Base-by-base conservation (phyloP, 1,140 invertebrate genomes). In the Aricia agestis region DNA sequence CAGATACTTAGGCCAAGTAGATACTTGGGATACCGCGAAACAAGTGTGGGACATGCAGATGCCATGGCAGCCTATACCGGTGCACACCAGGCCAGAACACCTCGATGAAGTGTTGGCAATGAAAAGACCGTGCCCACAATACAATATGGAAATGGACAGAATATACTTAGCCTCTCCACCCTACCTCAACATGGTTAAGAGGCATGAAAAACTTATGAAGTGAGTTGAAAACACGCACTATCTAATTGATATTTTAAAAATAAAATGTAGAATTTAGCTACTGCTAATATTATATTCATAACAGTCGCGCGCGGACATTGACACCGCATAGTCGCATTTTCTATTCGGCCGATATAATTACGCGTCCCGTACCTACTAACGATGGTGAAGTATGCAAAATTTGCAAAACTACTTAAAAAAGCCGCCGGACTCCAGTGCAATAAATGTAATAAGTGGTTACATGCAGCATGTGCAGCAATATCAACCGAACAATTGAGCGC, bases 11-110 rank as follows among this genome's bases (percentile, higher is more conserved):
- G n/a, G n/a, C n/a, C n/a, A n/a, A n/a, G n/a, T n/a, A n/a, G n/a
- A n/a, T n/a, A n/a, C n/a, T n/a, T n/a, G n/a, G n/a, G n/a, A n/a
- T n/a, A n/a, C n/a, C n/a, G n/a, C n/a, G 5, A 79, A 89, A 17
- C 91, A 94, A 77, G 72, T 94, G 3, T 98, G 97, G 96, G 94
- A 97, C 82, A 70, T 78, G 0, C 74, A 93, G 3, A 83, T 98
- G 1, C 79, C 90, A 11, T 99, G 98, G 98, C 97, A 98, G 86
- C 97, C 98, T 0, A 96, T 98, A 78, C 97, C 98, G 0, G 93
- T 98, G 10, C 97, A 98, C 77, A 97, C 97, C 0, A 78, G 92
- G 18, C 95, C 96, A 0, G 92, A 95, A 83, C 76, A 90, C 1
- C 72, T 93, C 25, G 97, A 98, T 92, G 80, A 94, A 73, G 82